Base-by-base conservation (phyloP, 2,888 invertebrate species). In the Cheilosia scutellata region DNA sequence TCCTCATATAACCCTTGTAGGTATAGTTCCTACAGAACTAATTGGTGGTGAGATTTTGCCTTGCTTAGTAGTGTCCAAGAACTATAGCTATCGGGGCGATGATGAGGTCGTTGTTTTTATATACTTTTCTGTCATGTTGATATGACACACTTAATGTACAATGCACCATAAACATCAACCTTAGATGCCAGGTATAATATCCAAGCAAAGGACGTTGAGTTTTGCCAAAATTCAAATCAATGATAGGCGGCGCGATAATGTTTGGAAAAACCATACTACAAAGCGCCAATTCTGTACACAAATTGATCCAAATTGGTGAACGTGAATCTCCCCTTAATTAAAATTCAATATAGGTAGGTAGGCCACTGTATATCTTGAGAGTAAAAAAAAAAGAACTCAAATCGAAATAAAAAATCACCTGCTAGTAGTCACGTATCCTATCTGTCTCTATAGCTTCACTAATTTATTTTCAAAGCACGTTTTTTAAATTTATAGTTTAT, bases 361-460 rank as follows among this genome's bases (percentile, higher is more conserved):
- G 27, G 20, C 55, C 20, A 31, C 20, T n/a, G 20, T 20, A 20
- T 20, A 68, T 42, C 11, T 11, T 37, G 4, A 11, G 37, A 37
- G 11, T 37, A 37, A 37, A 37, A 37, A 37, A 9, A 11, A 37
- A 9, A 37, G 0, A 16, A 16, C 16, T 44, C 16, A 16, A 7
- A 5, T 44, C 44, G 44, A 16, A n/a, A 31, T 37, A 37, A 70
- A 70, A 37, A 63, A 62, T 74, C 74, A 47, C 74, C 63, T 74
- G 74, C 55, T 55, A 63, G n/a, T 3, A 16, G 63, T 65, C 74
- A 74, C 74, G 74, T 65, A 65, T 74, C 25, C 20, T 25, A 37
- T 11, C 11, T 37, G 5, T 55, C 27, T 27, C 20, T 29, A 0
- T 20, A 20, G 20, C 20, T 20, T 2, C 2, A 11, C 29, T 47